phyloP scores from a whole-genome alignment of 2,797 vertebrate species.

The Danio tinwini region DNA sequence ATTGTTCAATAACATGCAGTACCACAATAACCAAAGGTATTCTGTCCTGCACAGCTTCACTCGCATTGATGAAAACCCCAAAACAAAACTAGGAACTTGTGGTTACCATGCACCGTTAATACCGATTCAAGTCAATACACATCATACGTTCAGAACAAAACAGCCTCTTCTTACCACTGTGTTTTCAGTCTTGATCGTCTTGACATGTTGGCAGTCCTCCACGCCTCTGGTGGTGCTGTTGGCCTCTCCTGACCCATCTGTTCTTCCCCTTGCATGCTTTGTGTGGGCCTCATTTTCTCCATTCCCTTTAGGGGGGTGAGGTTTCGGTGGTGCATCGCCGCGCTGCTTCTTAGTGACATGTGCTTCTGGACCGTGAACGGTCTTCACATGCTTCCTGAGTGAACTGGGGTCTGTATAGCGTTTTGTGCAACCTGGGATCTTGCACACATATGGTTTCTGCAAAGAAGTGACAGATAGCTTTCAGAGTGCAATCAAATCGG shows the following conservation, averaged over 20 bases:
- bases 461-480: conserved; percentile 32
- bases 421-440: conserved; percentile 97
- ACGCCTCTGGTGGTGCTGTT: conserved; percentile 82
- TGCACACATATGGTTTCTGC: conserved; percentile 98
- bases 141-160: conserved; percentile 2
- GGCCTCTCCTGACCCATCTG: conserved; percentile 80
- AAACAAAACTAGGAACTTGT: not conserved
- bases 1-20: not conserved
- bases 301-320: conserved; percentile 83
- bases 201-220: conserved; percentile 89
- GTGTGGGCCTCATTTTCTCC: conserved; percentile 85
- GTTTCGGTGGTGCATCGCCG: conserved; percentile 82
- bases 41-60: not conserved
- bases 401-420: conserved; percentile 98
- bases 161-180: conserved; percentile 84
- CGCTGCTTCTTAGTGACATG: conserved; percentile 98
- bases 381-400: conserved; percentile 97
- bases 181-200: conserved; percentile 94
- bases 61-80: not conserved
- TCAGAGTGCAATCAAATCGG: conserved; percentile 28
- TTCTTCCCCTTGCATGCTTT: conserved; percentile 76
- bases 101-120: not conserved
- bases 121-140: not conserved
- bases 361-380: conserved; percentile 96
- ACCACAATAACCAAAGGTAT: not conserved